Evolutionary conservation across 2,888 invertebrate species (phyloP).

Genomic region (Lepidocyrtinus sp.): DNA sequence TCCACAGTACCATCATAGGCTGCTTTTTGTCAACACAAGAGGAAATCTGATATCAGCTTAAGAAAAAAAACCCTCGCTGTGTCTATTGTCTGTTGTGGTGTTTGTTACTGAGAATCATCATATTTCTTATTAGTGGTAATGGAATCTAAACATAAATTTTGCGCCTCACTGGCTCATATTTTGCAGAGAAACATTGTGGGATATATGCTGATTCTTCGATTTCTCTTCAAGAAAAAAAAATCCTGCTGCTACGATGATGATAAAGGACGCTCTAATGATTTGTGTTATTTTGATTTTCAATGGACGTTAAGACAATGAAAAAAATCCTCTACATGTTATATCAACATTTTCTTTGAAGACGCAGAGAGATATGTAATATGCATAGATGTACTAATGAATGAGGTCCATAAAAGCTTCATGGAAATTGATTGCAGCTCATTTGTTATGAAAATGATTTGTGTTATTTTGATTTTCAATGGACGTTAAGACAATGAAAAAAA

Average conservation of each 20-base stretch:
- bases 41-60: conserved; percentile 27
- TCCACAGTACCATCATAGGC: conserved; percentile 32
- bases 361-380: not conserved
- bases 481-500: not conserved
- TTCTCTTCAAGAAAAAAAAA: not conserved
- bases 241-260: not conserved
- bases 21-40: conserved; percentile 51
- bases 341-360: no score
- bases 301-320: not conserved
- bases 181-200: no score
- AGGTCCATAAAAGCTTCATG: not conserved
- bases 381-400: not conserved
- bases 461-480: not conserved
- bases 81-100: not conserved
- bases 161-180: not conserved
- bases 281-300: not conserved
- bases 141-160: conserved; percentile 3
- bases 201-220: not conserved
- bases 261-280: not conserved
- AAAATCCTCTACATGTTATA: no score
- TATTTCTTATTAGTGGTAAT: conserved; percentile 6
- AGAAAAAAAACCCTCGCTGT: not conserved
- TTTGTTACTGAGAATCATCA: not conserved
- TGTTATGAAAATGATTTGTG: not conserved
- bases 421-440: not conserved